A percentile compares a stretch with the other conserved stretches of the same genome.
Conservation (phyloP, 1,140 invertebrate genomes). For the Rhynchophorus ferrugineus region DNA sequence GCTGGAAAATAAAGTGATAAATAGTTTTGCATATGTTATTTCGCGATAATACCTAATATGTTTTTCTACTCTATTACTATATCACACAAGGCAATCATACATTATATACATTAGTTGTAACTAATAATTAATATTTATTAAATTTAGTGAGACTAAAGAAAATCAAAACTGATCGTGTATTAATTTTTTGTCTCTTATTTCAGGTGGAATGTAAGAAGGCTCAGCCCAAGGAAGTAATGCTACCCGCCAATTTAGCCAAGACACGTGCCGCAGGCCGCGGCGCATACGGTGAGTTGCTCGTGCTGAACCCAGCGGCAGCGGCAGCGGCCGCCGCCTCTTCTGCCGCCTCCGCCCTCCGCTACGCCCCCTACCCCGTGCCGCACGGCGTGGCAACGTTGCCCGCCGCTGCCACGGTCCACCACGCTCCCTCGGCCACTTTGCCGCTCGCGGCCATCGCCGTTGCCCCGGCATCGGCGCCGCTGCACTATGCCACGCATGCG, state of each 20-base stretch:
- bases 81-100: too few species aligned
- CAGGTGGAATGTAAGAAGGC: constrained; percentile 99
- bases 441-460: constrained; percentile 36
- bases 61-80: too few species aligned
- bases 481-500: constrained; percentile 40
- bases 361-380: constrained; percentile 54
- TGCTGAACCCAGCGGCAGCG: constrained; percentile 56
- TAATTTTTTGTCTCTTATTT: constrained; percentile 41
- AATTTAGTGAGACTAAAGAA: too few species aligned
- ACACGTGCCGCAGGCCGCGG: constrained; percentile 84
- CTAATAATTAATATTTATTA: too few species aligned
- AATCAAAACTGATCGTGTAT: too few species aligned
- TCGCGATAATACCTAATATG: too few species aligned
- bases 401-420: constrained; percentile 33
- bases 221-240: constrained; percentile 99
- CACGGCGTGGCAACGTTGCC: constrained; percentile 41
- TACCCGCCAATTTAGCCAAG: constrained; percentile 88
- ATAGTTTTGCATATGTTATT: too few species aligned
- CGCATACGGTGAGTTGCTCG: constrained; percentile 93
- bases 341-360: constrained; percentile 59
- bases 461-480: constrained; percentile 33
- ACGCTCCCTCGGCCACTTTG: constrained; percentile 34
- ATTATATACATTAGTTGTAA: too few species aligned
- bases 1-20: too few species aligned
- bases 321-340: constrained; percentile 40